Evolutionary conservation across 2,113 vertebrate genomes (phyloP), one percentile per base, ranked within the genome.

Genomic region (Girardinichthys multiradiatus): DNA sequence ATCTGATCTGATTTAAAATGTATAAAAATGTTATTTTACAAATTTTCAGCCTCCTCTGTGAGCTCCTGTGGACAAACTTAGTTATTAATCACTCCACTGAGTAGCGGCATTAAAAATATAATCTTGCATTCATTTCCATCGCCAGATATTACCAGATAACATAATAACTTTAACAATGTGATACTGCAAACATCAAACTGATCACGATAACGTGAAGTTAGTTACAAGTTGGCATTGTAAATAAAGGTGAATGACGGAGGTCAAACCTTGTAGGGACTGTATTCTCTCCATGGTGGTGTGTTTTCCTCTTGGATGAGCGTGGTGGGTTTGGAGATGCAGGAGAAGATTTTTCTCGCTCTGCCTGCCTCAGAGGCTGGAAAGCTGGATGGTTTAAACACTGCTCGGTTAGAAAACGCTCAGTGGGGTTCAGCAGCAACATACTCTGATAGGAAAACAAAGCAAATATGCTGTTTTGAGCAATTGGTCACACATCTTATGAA

Each of bases 321-420:
- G 97, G 96, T 21, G 96, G 97, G 48, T 93, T 94, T 26, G 98
- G 97, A 4, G 95, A 95, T 0, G 96, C 95, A 9, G 94, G 95
- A 24, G 94, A 88, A 30, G 95, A 92, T 62, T 87, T 81, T 62
- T 91, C 91, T 63, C 96, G 94, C 93, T 99, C 97, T 79, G 95
- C 91, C 86, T 96, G 96, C 87, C 98, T 97, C 91, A 98, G 95
- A 73, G 96, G 97, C 95, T 98, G 98, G 92, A 99, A 99, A 0
- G 95, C 96, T 70, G 95, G 96, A 83, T 99, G 98, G 93, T 99
- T 99, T 92, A 99, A 91, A 92, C 97, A 96, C 74, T 99, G 98
- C 17, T 99, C 98, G 21, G 98, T 99, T 91, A 99, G 92, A 42
- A 94, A 99, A 85, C 98, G 95, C 87, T 99, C 98, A 27, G 96